These are phyloP conservation scores for Colostygia pectinataria DNA, from an alignment of 2,888 invertebrate genomes.

Conservation along the genomic window DNA sequence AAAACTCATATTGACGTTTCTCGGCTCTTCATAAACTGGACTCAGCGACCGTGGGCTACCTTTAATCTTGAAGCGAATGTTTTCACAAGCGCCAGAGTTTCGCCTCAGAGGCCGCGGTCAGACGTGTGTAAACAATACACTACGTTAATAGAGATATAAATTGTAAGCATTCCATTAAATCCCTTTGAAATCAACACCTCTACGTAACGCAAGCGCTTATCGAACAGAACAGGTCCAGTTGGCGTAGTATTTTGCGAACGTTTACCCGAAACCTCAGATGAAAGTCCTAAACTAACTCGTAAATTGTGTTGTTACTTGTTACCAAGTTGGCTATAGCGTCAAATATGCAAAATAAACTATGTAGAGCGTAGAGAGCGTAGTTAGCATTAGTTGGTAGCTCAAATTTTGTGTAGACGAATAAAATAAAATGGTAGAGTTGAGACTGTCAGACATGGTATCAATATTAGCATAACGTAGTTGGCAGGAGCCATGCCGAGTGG, in stretches of 20 bases:
- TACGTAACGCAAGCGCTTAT: conserved; percentile 63
- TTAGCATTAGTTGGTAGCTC: conserved; percentile 56
- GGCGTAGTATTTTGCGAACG: conserved; percentile 42
- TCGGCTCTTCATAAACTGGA: conserved; percentile 50
- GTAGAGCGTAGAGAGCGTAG: conserved; percentile 43
- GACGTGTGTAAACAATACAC: conserved; percentile 76
- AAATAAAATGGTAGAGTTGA: conserved; percentile 59
- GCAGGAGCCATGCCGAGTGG: conserved; percentile 39
- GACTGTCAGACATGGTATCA: conserved; percentile 59
- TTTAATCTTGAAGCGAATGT: conserved; percentile 77
- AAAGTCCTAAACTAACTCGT: conserved; percentile 57
- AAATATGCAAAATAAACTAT: conserved; percentile 56
- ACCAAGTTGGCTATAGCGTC: conserved; percentile 40
- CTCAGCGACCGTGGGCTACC: conserved; percentile 61
- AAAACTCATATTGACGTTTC: conserved; percentile 31
- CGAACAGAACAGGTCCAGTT: conserved; percentile 52
- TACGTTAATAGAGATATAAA: conserved; percentile 81
- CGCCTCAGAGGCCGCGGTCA: conserved; percentile 67
- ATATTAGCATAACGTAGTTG: conserved; percentile 70
- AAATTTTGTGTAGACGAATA: conserved; percentile 62
- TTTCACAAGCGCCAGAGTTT: conserved; percentile 73
- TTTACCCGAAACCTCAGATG: conserved; percentile 47
- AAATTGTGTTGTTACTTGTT: conserved; percentile 29
- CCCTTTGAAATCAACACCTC: conserved; percentile 70
- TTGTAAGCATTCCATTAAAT: conserved; percentile 74